Evolutionary conservation across 1,140 invertebrate genomes (phyloP).

Genomic region (Pachyrhynchus sulphureomaculatus): DNA sequence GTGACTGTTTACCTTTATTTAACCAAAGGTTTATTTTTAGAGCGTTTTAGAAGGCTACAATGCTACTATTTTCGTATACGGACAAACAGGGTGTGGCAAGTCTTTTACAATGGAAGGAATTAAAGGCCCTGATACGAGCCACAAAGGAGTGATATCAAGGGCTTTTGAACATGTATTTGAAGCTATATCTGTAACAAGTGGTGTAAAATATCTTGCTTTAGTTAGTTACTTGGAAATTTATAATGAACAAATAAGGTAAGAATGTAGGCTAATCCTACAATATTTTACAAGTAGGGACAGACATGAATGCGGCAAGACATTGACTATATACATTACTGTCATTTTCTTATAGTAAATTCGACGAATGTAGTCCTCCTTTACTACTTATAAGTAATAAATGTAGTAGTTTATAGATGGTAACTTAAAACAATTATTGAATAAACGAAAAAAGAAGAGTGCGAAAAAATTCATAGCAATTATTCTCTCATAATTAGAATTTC

Average conservation of each 20-base stretch:
- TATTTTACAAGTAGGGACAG: neutral
- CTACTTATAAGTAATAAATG: too few relatives aligned
- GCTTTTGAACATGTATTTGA: conserved; percentile 92
- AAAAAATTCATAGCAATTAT: too few relatives aligned
- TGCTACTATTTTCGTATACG: conserved; percentile 85
- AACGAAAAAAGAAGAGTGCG: too few relatives aligned
- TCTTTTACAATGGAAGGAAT: conserved; percentile 81
- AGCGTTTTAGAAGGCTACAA: conserved; percentile 87
- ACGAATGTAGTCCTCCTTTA: too few relatives aligned
- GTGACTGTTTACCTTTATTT: too few relatives aligned
- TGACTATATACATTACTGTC: too few relatives aligned
- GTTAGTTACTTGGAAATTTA: conserved; percentile 95
- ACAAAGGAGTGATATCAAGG: conserved; percentile 79
- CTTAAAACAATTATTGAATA: too few relatives aligned
- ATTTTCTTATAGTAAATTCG: too few relatives aligned
- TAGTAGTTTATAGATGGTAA: too few relatives aligned
- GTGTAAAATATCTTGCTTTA: conserved; percentile 82
- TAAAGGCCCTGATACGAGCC: conserved; percentile 54
- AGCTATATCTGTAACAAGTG: conserved; percentile 78
- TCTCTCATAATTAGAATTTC: too few relatives aligned
- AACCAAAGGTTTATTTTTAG: too few relatives aligned
- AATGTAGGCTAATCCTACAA: neutral
- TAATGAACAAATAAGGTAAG: conserved; percentile 81
- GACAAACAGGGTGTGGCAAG: conserved; percentile 85
- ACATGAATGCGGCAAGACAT: neutral